A percentile compares a stretch with the other conserved stretches of the same genome.
phyloP scores from a whole-genome alignment of 2,797 vertebrate species.

The Arrhamphus sclerolepis region DNA sequence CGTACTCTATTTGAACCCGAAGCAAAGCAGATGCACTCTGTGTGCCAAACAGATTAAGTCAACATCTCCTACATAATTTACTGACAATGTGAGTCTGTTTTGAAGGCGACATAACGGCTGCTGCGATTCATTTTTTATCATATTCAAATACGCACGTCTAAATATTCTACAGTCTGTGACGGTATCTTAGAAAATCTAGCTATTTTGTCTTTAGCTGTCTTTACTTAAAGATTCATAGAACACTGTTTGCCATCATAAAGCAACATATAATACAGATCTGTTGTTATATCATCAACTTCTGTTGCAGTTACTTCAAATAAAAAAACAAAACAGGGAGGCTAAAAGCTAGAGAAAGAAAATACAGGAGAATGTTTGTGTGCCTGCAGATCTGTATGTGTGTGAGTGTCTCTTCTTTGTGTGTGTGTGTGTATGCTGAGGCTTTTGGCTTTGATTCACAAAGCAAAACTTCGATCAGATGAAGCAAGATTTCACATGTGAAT shows the following conservation, averaged over 20 bases:
- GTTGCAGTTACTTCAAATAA: too few relatives aligned
- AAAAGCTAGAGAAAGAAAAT: background rate
- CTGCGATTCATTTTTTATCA: too few relatives aligned
- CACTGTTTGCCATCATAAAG: too few relatives aligned
- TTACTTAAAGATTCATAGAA: too few relatives aligned
- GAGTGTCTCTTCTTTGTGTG: background rate
- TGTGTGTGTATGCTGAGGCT: slow-evolving; percentile 4
- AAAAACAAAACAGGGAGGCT: background rate
- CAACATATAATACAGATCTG: too few relatives aligned
- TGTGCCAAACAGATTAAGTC: background rate
- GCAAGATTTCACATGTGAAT: slow-evolving; percentile 45
- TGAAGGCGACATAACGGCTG: too few relatives aligned
- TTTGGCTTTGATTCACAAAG: slow-evolving; percentile 19
- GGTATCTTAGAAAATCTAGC: too few relatives aligned
- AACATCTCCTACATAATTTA: background rate
- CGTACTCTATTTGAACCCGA: background rate
- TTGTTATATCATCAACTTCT: too few relatives aligned
- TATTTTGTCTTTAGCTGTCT: too few relatives aligned
- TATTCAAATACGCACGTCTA: too few relatives aligned
- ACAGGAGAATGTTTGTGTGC: background rate
- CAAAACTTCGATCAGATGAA: slow-evolving; percentile 36
- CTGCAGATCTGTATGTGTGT: background rate
- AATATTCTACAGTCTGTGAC: too few relatives aligned
- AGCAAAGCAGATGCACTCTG: background rate
- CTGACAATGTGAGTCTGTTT: background rate